Percentiles rank a stretch among this genome's conserved stretches.
Conservation (phyloP, 2,888 invertebrate species). For the Megastigmus dorsalis region DNA sequence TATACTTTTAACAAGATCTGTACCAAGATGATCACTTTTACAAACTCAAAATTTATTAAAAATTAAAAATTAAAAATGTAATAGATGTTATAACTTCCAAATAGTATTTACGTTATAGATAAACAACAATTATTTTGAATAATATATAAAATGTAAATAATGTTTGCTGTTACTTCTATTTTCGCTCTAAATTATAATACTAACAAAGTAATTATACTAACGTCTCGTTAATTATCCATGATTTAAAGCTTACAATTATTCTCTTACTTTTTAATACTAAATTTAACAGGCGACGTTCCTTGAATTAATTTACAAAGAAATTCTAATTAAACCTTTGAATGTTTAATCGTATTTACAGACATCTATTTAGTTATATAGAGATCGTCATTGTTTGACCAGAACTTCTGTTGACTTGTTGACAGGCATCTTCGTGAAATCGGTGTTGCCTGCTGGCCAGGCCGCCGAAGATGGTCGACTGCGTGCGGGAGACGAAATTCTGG, state of each 20-base stretch:
- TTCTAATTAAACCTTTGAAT: background rate
- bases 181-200: no score
- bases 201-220: no score
- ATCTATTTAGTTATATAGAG: background rate
- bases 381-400: constrained; percentile 16
- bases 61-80: no score
- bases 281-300: constrained; percentile 10
- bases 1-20: background rate
- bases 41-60: background rate
- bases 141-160: no score
- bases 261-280: no score
- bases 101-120: background rate
- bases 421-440: constrained; percentile 89
- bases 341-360: constrained; percentile 21
- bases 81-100: no score
- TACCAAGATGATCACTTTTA: background rate
- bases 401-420: constrained; percentile 31
- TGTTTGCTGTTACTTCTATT: no score
- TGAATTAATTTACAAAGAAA: constrained; percentile 10
- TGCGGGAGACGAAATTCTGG: constrained; percentile 89
- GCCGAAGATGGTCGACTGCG: constrained; percentile 87
- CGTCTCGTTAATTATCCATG: no score
- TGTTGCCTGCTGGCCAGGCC: constrained; percentile 88
- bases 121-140: constrained; percentile 12
- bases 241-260: no score